phyloP scores from a whole-genome alignment of 2,888 invertebrate genomes.

The Ormyrus pomaceus region DNA sequence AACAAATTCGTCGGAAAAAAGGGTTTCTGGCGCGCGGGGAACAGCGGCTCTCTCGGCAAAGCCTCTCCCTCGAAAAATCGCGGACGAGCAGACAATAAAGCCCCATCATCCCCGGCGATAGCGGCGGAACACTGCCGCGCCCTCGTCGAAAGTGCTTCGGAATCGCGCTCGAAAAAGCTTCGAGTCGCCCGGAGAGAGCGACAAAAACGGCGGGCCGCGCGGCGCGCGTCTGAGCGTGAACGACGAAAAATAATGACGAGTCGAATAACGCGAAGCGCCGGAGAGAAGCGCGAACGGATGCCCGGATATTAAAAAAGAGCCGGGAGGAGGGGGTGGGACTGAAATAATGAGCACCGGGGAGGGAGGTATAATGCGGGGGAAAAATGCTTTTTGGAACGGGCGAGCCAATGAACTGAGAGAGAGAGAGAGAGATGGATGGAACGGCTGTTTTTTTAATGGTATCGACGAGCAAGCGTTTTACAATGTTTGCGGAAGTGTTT shows the following conservation, averaged over 20 bases:
- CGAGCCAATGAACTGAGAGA: no score
- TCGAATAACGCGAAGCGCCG: conserved; percentile 1
- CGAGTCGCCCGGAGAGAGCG: not conserved
- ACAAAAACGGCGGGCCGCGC: not conserved
- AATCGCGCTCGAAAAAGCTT: conserved; percentile 1
- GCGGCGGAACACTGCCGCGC: not conserved
- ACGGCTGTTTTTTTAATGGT: no score
- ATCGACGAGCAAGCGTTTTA: no score
- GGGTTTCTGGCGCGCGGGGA: no score
- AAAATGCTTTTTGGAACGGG: no score
- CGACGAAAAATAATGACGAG: conserved; percentile 42
- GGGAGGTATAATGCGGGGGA: not conserved
- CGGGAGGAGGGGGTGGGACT: not conserved
- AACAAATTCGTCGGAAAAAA: no score
- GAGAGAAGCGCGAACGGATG: not conserved
- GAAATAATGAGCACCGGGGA: conserved; percentile 28
- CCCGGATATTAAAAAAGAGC: conserved; percentile 19
- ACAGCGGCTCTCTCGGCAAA: no score
- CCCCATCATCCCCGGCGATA: not conserved
- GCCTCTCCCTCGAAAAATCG: no score
- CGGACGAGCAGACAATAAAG: no score
- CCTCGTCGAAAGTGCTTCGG: conserved; percentile 23
- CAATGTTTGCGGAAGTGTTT: no score
- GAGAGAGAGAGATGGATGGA: no score
- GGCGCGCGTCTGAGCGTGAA: not conserved